Percentiles rank a stretch among this genome's conserved stretches.
phyloP scores from a whole-genome alignment of 2,113 vertebrate species.

The Eubucco bourcierii region DNA sequence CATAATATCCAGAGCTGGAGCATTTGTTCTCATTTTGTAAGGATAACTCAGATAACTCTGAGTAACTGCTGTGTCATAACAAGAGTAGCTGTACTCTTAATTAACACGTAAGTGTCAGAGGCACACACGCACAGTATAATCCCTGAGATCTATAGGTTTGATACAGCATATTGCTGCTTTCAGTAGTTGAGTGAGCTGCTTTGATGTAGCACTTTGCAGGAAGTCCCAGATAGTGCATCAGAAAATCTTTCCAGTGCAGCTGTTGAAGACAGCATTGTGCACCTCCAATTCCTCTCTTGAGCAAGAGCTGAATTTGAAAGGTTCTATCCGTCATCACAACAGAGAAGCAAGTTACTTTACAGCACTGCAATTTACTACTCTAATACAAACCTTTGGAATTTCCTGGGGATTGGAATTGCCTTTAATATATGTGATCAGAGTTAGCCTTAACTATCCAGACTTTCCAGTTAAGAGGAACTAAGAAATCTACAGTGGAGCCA shows the following conservation, averaged over 20 bases:
- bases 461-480: not conserved
- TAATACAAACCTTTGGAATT: not conserved
- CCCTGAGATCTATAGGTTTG: not conserved
- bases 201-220: not conserved
- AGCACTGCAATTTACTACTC: not conserved
- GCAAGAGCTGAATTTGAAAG: not conserved
- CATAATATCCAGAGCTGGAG: not conserved
- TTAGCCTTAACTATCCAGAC: not conserved
- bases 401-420: not conserved
- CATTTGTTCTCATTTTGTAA: not conserved
- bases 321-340: not conserved
- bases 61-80: not conserved
- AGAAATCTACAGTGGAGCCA: not conserved
- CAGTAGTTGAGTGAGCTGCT: not conserved
- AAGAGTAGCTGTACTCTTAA: not conserved
- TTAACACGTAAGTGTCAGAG: not conserved
- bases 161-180: not conserved
- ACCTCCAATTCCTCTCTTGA: not conserved
- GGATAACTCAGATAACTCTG: not conserved
- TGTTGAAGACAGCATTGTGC: not conserved
- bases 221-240: not conserved
- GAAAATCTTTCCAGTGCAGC: not conserved
- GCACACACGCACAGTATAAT: not conserved
- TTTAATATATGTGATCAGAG: not conserved
- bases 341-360: not conserved